Evolutionary conservation across 2,797 vertebrate species (phyloP).

Genomic region (Sparidentex hasta): DNA sequence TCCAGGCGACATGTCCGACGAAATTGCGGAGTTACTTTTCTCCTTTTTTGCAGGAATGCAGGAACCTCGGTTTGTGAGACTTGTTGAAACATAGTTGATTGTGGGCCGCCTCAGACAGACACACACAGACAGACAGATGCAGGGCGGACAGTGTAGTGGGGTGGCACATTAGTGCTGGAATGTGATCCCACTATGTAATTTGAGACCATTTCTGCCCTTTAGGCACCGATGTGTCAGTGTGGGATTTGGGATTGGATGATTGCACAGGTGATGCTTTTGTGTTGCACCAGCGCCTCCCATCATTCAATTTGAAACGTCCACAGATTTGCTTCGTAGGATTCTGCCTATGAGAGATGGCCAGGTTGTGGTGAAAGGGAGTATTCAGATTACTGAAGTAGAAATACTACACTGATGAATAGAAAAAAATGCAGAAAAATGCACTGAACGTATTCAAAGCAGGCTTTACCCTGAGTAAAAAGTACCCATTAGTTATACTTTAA

Average conservation of each 20-base stretch:
- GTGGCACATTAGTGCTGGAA: not conserved
- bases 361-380: not conserved
- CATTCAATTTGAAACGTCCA: not conserved
- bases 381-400: too few species aligned
- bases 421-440: too few species aligned
- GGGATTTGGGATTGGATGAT: not conserved
- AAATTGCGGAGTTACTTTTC: fast-evolving
- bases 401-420: not conserved
- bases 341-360: not conserved
- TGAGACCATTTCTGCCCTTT: not conserved
- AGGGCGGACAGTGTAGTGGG: too few species aligned
- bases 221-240: not conserved
- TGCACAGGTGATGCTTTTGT: not conserved
- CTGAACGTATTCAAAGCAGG: too few species aligned
- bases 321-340: not conserved
- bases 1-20: slow-evolving; percentile 67
- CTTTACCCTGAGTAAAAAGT: too few species aligned
- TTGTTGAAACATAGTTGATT: slow-evolving; percentile 24
- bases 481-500: too few species aligned
- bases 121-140: not conserved
- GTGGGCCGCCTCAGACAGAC: not conserved
- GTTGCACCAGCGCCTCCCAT: too few species aligned
- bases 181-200: slow-evolving; percentile 6
- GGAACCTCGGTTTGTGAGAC: fast-evolving
- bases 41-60: not conserved